phyloP scores from a whole-genome alignment of 2,113 vertebrate species.

The Struthidea cinerea region DNA sequence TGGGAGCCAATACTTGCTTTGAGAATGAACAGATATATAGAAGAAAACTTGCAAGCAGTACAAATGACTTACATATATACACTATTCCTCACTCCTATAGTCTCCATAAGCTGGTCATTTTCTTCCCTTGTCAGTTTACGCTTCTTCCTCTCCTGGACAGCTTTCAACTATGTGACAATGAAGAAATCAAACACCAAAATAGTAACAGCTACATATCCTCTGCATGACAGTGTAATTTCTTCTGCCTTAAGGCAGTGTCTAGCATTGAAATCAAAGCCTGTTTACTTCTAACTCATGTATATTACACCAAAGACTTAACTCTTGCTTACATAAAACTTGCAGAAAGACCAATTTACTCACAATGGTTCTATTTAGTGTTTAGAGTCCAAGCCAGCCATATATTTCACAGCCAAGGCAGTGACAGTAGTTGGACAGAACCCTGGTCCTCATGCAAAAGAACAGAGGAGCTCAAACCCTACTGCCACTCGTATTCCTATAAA shows the following conservation, averaged over 20 bases:
- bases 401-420: background rate
- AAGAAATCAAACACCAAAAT: conserved; percentile 78
- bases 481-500: background rate
- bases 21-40: background rate
- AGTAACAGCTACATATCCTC: conserved; percentile 88
- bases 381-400: background rate
- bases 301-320: conserved; percentile 69
- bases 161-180: conserved; percentile 92
- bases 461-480: background rate
- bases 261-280: conserved; percentile 86
- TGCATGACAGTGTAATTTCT: conserved; percentile 92
- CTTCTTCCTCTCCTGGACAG: conserved; percentile 79
- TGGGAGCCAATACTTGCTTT: background rate
- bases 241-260: conserved; percentile 91
- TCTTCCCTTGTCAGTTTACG: conserved; percentile 57
- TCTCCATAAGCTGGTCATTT: conserved; percentile 48
- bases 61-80: background rate
- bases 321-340: conserved; percentile 56
- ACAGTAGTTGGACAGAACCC: conserved; percentile 1
- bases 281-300: conserved; percentile 87
- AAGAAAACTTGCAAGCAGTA: background rate
- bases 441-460: background rate
- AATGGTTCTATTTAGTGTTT: conserved; percentile 11
- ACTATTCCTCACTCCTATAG: background rate
- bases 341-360: conserved; percentile 47